A percentile compares a stretch with the other conserved stretches of the same genome.
These are phyloP conservation scores for Leptopilina syphax DNA, from an alignment of 2,888 invertebrate species.

Conservation along the genomic window DNA sequence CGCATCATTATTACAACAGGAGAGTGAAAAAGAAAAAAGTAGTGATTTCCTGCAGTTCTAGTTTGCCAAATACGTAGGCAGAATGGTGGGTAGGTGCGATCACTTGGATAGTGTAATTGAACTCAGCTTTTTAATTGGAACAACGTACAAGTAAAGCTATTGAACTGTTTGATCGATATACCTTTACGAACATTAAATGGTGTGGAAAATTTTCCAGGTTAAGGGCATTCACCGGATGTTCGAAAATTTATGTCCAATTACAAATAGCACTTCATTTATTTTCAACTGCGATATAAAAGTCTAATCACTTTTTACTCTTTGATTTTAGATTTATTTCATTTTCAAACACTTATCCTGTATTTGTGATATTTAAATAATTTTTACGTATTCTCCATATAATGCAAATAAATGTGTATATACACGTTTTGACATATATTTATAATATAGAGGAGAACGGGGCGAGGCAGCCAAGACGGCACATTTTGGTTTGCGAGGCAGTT, in stretches of 20 bases:
- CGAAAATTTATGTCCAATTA: constrained; percentile 28
- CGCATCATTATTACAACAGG: neutral
- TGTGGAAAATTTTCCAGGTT: constrained; percentile 33
- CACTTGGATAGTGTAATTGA: constrained; percentile 33
- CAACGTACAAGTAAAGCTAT: constrained; percentile 3
- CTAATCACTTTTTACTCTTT: neutral
- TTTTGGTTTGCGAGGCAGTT: no score
- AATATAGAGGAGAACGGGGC: no score
- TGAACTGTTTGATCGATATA: constrained; percentile 32
- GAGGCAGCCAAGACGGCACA: no score
- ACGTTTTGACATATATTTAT: no score
- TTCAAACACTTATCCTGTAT: no score
- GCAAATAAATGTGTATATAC: no score
- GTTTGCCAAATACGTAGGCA: constrained; percentile 28
- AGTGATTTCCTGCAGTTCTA: constrained; percentile 34
- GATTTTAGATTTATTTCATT: neutral
- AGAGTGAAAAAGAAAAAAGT: neutral
- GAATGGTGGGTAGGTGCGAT: constrained; percentile 34
- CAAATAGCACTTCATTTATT: constrained; percentile 10
- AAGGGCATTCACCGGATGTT: constrained; percentile 31
- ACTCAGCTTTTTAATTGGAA: constrained; percentile 30
- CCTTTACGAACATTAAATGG: constrained; percentile 17
- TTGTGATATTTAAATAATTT: no score
- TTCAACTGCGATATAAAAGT: neutral
- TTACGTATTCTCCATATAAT: no score